Base-by-base conservation (phyloP, 2,888 invertebrate species). In the Tromatobia lineatoria region DNA sequence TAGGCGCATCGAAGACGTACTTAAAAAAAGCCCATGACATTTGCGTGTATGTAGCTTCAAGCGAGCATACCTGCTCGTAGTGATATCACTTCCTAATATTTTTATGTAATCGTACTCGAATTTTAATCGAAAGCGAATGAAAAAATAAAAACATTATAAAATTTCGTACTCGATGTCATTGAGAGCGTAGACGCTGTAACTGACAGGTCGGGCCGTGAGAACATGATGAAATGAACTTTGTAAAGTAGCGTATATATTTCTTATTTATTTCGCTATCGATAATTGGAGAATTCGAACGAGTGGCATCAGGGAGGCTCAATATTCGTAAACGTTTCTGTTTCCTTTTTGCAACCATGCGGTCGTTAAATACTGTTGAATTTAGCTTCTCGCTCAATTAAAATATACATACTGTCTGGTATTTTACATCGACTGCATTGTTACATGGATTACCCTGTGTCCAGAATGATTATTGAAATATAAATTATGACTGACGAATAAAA, bases 71-170 rank as follows among this genome's bases (percentile, higher is more conserved):
- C 80, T 86, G 90, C 90, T 91, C 90, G 90, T 88, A 88, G 91
- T 92, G 92, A 93, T 92, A 92, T 89, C 91, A 91, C 89, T 91
- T 92, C 90, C 90, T 90, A 91, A 91, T 86, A 81, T 75, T 83
- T 86, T 83, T 86, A 85, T 71, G 71, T 86, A 75, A 75, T 78
- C 78, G 74, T 70, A 75, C 70, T 78, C 57, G 71, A 85, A 75
- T 74, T 67, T 80, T 34, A 20, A 85, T 79, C 69, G 85, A 82
- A 82, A 52, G 50, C 67, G 50, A 73, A 74, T 34, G 25, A 38
- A 84, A 85, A 85, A 76, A 81, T 3, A 29, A 29, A 29, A 85
- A 83, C 61, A 25, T 64, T 64, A 29, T 59, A 77, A 79, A 82
- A 78, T 70, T 85, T 86, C 85, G 85, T 78, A 87, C 80, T 82